A percentile compares a stretch with the other conserved stretches of the same genome.
These are phyloP conservation scores for Calephelis virginiensis DNA, from an alignment of 1,140 invertebrate species.

Conservation along the genomic window DNA sequence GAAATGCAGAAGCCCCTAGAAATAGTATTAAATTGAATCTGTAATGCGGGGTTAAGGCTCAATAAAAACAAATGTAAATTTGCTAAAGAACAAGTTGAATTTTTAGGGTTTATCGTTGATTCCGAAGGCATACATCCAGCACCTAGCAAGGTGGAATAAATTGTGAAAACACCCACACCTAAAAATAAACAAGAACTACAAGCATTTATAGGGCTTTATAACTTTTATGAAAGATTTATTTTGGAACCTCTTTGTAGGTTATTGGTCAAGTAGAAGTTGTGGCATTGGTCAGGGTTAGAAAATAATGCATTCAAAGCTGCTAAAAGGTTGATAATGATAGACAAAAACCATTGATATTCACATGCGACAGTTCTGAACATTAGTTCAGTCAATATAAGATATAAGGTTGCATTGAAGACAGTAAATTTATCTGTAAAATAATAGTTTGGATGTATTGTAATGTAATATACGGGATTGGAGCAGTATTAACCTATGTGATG, in stretches of 20 bases:
- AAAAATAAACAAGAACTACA: slow-evolving; percentile 21
- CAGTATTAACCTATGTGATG: slow-evolving; percentile 41
- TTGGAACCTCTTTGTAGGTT: slow-evolving; percentile 28
- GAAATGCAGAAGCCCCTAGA: slow-evolving; percentile 36
- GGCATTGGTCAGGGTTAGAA: slow-evolving; percentile 43
- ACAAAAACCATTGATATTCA: slow-evolving; percentile 24
- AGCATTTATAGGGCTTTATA: slow-evolving; percentile 61
- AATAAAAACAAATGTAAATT: slow-evolving; percentile 35
- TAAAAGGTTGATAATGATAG: slow-evolving; percentile 49
- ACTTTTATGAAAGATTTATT: slow-evolving; percentile 57
- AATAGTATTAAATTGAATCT: slow-evolving; percentile 28
- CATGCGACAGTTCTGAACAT: too few species aligned
- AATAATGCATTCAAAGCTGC: slow-evolving; percentile 42
- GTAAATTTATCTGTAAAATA: too few species aligned
- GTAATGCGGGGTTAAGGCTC: slow-evolving; percentile 36
- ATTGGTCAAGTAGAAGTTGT: slow-evolving; percentile 26
- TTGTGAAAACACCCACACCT: slow-evolving; percentile 50
- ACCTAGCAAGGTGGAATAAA: slow-evolving; percentile 48
- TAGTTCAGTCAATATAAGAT: slow-evolving; percentile 63
- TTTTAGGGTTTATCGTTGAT: slow-evolving; percentile 49
- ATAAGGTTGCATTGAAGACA: too few species aligned
- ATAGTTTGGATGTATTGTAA: too few species aligned
- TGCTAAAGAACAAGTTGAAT: slow-evolving; percentile 38
- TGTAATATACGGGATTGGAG: slow-evolving; percentile 54
- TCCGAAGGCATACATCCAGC: slow-evolving; percentile 42